These are phyloP conservation scores for Alaudala cheleensis DNA, from an alignment of 2,113 vertebrate species.

Conservation along the genomic window DNA sequence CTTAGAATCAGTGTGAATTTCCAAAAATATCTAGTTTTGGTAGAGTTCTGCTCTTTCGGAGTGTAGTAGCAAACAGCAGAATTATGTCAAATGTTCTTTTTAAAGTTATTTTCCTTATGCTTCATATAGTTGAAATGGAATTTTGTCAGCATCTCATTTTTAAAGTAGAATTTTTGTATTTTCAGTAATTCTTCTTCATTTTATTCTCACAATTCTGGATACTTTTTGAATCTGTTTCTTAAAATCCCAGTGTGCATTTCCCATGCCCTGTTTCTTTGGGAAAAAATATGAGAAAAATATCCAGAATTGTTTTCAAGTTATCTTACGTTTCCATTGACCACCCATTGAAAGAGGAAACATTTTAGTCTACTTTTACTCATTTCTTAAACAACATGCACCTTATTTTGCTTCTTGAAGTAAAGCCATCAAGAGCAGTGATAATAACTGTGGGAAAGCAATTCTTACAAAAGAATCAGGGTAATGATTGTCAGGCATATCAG, in stretches of 20 bases:
- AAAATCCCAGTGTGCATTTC: not conserved
- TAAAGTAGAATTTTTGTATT: not conserved
- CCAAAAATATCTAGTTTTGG: not conserved
- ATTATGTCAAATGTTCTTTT: not conserved
- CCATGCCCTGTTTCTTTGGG: not conserved
- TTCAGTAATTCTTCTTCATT: not conserved
- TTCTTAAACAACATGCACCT: not conserved
- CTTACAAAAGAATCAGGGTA: not conserved
- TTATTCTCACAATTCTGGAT: not conserved
- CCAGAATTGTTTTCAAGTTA: not conserved
- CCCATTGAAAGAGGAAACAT: not conserved
- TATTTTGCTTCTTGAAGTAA: not conserved
- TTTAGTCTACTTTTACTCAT: not conserved
- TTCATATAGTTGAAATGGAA: not conserved
- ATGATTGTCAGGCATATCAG: not conserved
- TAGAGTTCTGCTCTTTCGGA: not conserved
- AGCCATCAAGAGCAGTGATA: not conserved
- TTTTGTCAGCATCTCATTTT: constrained; percentile 5
- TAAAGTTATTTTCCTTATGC: not conserved
- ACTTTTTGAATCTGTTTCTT: not conserved
- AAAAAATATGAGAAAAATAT: not conserved
- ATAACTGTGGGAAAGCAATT: not conserved
- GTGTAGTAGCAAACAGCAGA: not conserved
- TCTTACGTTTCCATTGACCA: not conserved
- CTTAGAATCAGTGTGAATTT: not conserved